Percentiles rank a stretch among this genome's conserved stretches.
Evolutionary conservation across 2,888 invertebrate genomes (phyloP).

Genomic region (Lingula anatina): DNA sequence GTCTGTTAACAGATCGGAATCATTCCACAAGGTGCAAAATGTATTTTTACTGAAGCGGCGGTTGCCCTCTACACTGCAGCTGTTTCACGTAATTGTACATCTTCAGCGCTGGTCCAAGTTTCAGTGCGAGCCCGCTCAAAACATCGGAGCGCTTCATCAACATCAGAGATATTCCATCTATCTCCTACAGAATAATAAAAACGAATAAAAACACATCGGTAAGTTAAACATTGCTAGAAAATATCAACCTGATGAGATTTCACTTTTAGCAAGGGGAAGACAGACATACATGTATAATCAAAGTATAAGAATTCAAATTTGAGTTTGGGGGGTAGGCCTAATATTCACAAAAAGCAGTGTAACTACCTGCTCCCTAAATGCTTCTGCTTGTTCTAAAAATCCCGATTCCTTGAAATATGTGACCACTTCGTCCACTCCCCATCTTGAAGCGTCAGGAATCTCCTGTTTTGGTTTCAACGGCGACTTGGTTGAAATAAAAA

Average conservation of each 20-base stretch:
- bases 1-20: too few species aligned
- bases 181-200: conserved; percentile 63
- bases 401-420: conserved; percentile 71
- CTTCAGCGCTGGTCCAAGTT: conserved; percentile 82
- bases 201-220: conserved; percentile 3
- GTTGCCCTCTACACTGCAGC: conserved; percentile 63
- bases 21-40: too few species aligned
- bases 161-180: conserved; percentile 82
- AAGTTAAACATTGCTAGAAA: not conserved
- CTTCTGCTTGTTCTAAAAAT: conserved; percentile 66
- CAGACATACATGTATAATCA: not conserved
- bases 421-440: conserved; percentile 79
- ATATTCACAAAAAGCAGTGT: not conserved
- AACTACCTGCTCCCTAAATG: conserved; percentile 74
- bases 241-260: not conserved
- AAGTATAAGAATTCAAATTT: not conserved
- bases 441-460: conserved; percentile 73
- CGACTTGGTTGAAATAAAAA: too few species aligned
- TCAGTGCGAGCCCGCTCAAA: conserved; percentile 72
- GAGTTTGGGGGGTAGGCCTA: not conserved
- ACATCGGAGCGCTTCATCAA: conserved; percentile 81
- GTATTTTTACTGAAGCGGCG: too few species aligned
- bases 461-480: too few species aligned
- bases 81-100: conserved; percentile 76
- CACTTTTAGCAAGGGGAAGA: not conserved